phyloP scores from a whole-genome alignment of 2,888 invertebrate genomes.

The Pheosia tremula region DNA sequence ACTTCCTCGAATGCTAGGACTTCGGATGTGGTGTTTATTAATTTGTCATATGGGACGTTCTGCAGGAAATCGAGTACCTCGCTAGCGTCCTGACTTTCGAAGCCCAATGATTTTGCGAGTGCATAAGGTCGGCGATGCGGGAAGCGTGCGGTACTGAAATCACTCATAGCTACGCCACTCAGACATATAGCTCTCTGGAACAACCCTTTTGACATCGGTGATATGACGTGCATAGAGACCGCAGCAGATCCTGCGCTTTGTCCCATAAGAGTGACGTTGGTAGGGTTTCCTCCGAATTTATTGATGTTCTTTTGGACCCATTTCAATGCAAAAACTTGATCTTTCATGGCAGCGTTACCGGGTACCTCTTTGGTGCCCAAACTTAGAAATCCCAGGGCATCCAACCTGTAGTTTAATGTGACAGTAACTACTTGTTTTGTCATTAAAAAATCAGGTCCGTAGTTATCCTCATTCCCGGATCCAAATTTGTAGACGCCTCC shows the following conservation, averaged over 20 bases:
- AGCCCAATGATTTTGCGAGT: constrained; percentile 5
- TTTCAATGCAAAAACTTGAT: constrained; percentile 49
- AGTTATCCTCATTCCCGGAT: constrained; percentile 25
- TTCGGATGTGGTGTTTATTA: neutral
- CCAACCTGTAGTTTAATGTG: constrained; percentile 53
- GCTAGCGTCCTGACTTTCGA: neutral
- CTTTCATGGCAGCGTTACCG: constrained; percentile 55
- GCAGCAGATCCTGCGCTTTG: constrained; percentile 7
- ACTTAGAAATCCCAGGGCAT: constrained; percentile 50
- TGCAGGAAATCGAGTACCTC: neutral
- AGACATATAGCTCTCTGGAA: constrained; percentile 6
- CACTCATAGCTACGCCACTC: constrained; percentile 5
- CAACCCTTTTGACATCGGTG: constrained; percentile 11
- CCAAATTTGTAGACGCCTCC: constrained; percentile 51
- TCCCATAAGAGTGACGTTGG: constrained; percentile 8
- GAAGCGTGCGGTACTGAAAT: neutral
- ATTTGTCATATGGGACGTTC: constrained; percentile 1
- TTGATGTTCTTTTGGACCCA: constrained; percentile 50
- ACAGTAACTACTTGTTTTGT: constrained; percentile 46
- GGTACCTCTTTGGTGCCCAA: constrained; percentile 47
- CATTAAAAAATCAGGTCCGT: constrained; percentile 14
- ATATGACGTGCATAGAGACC: constrained; percentile 7
- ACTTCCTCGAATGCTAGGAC: constrained; percentile 4
- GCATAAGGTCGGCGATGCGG: neutral
- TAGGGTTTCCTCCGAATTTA: constrained; percentile 45